phyloP scores from a whole-genome alignment of 2,888 invertebrate genomes.

The Platynereis dumerilii region DNA sequence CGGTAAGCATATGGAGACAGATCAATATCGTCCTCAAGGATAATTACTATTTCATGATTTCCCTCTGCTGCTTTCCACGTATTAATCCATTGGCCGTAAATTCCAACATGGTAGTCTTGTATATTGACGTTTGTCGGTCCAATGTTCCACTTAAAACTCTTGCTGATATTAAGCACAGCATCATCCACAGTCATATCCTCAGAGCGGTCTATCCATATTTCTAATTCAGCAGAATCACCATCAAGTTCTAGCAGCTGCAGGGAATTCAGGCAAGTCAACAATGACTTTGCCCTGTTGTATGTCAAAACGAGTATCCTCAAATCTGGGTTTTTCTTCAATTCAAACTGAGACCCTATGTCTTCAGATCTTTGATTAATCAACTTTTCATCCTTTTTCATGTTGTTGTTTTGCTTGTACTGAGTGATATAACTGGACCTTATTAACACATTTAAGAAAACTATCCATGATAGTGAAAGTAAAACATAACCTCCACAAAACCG shows the following conservation, averaged over 20 bases:
- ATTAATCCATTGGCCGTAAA: conserved; percentile 42
- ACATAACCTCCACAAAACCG: too few relatives aligned
- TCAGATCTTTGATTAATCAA: too few relatives aligned
- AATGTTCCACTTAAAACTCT: conserved; percentile 33
- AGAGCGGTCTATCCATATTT: conserved; percentile 41
- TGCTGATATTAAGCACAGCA: conserved; percentile 28
- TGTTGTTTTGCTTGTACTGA: too few relatives aligned
- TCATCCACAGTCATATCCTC: conserved; percentile 28
- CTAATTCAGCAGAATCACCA: conserved; percentile 32
- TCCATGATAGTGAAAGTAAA: too few relatives aligned
- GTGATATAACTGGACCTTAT: too few relatives aligned
- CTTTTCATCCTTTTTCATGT: too few relatives aligned
- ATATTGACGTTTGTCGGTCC: conserved; percentile 36
- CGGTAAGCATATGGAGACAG: conserved; percentile 46
- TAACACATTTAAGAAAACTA: too few relatives aligned
- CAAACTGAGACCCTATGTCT: too few relatives aligned
- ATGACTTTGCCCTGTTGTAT: conserved; percentile 31
- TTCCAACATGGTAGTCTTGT: conserved; percentile 37
- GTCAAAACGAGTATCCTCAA: conserved; percentile 28
- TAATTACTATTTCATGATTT: conserved; percentile 45
- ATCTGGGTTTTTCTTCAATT: too few relatives aligned
- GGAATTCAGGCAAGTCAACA: conserved; percentile 30
- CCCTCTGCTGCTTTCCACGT: conserved; percentile 45
- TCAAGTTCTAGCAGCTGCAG: conserved; percentile 34
- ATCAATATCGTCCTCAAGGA: conserved; percentile 51